Evolutionary conservation across 2,797 vertebrate species (phyloP).

Genomic region (Molossus molossus): DNA sequence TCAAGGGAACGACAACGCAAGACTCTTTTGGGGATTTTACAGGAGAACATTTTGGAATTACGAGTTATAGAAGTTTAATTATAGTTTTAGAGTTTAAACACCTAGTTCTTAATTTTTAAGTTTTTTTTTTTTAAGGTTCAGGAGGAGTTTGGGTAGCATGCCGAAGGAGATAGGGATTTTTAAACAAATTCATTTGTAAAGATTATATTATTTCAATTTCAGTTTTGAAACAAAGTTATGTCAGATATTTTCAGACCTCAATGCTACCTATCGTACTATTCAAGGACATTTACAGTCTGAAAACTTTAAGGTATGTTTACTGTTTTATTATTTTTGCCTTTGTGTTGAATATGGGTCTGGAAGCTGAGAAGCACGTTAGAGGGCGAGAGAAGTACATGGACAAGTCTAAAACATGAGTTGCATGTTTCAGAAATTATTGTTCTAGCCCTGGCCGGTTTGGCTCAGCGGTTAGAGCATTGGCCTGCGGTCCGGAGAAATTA

Average conservation of each 20-base stretch:
- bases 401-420: not conserved
- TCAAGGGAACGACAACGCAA: not conserved
- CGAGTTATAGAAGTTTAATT: conserved; percentile 51
- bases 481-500: no score
- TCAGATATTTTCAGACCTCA: conserved; percentile 99
- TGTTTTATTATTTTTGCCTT: conserved; percentile 62
- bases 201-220: conserved; percentile 87
- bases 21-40: not conserved
- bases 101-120: conserved; percentile 44
- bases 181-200: conserved; percentile 69
- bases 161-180: conserved; percentile 55
- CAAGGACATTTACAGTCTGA: conserved; percentile 99
- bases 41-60: conserved; percentile 36
- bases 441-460: no score
- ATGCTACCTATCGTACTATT: conserved; percentile 98
- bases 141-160: not conserved
- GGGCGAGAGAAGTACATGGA: not conserved
- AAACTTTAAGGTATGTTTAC: conserved; percentile 97
- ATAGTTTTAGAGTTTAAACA: conserved; percentile 5
- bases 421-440: not conserved
- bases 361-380: not conserved
- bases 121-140: not conserved
- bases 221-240: conserved; percentile 99
- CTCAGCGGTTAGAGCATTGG: no score
- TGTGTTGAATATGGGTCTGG: not conserved